Evolutionary conservation across 2,888 invertebrate species (phyloP), one percentile per base, ranked within the genome.

Genomic region (Heterodera filipjevi): DNA sequence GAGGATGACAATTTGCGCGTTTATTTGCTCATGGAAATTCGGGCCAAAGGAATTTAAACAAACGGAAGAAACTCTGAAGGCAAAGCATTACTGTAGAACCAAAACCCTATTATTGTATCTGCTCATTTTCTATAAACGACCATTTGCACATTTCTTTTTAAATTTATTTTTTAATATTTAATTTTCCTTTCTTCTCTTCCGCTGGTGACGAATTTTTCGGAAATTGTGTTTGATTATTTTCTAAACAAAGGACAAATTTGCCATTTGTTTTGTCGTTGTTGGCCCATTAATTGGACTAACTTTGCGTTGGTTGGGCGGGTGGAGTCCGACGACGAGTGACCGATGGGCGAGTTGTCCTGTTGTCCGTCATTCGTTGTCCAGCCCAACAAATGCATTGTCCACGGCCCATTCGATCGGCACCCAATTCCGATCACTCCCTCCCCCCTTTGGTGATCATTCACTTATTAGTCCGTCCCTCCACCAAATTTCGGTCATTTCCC

Each of bases 11-110:
- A 75, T 64, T 46, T 75, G 30, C 66, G 75, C 39, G 46, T 64
- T 46, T 75, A 66, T 75, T 44, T 75, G 44, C 32, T 68, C 44
- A 64, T 75, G n/a, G 75, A 75, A 64, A 66, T 75, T 33, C 66
- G 32, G 68, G 35, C 75, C 46, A 75, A 75, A 30, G 75, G 75
- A 22, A 46, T 75, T 66, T 75, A 39, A 75, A 19, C 16, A n/a
- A n/a, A n/a, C n/a, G n/a, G n/a, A n/a, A n/a, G n/a, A n/a, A n/a
- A n/a, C n/a, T n/a, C n/a, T n/a, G 49, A 49, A 49, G 49, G 49
- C 49, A 49, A 49, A 49, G n/a, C n/a, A n/a, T n/a, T n/a, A n/a
- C n/a, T n/a, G n/a, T n/a, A n/a, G n/a, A 49, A 49, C 8, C 10
- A 49, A 49, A 49, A 49, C n/a, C n/a, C n/a, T n/a, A n/a, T n/a